Base-by-base conservation (phyloP, 1,140 invertebrate genomes). In the Hycleus phaleratus region DNA sequence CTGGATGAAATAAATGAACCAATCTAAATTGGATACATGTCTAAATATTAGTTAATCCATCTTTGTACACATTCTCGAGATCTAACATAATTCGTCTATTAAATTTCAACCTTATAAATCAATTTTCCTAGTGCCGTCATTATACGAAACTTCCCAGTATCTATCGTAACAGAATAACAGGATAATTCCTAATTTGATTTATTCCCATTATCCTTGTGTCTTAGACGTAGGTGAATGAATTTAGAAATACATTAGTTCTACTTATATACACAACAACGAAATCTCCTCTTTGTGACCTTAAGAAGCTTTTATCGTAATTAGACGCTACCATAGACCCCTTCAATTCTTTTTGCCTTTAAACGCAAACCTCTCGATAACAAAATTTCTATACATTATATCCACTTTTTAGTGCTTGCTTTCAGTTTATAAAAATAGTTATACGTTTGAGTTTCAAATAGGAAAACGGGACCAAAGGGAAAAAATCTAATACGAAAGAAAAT, bases 161-260 rank as follows among this genome's bases (percentile, higher is more conserved):
- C 18, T 26, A 52, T 51, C 26, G 44, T 54, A 54, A 54, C 39
- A 55, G 52, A 47, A 55, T 55, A 55, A 55, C 47, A 55, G 52
- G 52, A 55, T 55, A 55, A 55, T 47, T 55, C 52, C 26, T 55
- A 55, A 55, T 55, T 55, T 38, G 45, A 55, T 55, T 55, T 55
- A 55, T 55, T 46, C 46, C 44, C 39, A 55, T 55, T 55, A 55
- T 55, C 39, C 45, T 11, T 9, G 44, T 12, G 11, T 55, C 38
- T 7, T 46, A 46, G 44, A 43, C 38, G 39, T 45, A 55, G 45
- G 52, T 55, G 43, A 55, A 55, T 44, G 45, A 55, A 55, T 47
- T 55, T 55, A 32, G 10, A 55, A 55, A 55, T 55, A 55, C 45
- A 55, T 55, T 55, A 55, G 44, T 55, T 10, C 44, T 55, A 46